Evolutionary conservation across 2,113 vertebrate species (phyloP).

Genomic region (Caracal caracal): DNA sequence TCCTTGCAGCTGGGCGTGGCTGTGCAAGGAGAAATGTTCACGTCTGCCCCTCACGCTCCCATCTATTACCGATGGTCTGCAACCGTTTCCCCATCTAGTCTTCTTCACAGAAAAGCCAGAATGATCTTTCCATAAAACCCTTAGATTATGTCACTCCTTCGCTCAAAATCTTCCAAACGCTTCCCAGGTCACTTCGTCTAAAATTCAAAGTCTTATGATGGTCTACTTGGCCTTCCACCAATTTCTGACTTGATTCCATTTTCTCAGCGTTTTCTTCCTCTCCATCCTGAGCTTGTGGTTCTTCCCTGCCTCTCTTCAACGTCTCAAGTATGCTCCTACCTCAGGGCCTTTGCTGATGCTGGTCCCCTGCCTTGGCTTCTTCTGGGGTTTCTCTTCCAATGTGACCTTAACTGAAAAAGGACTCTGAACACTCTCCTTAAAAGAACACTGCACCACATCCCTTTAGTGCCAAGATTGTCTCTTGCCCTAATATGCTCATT

Average conservation of each 20-base stretch:
- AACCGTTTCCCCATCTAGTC: neutral
- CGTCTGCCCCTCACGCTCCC: neutral
- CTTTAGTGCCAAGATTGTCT: neutral
- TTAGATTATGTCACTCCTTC: neutral
- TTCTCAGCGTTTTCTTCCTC: neutral
- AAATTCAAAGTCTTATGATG: neutral
- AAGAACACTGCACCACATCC: neutral
- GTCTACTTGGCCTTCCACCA: neutral
- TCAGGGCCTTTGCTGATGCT: neutral
- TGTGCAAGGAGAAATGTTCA: neutral
- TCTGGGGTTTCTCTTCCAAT: neutral
- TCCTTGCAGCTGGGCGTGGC: neutral
- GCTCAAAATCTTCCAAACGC: neutral
- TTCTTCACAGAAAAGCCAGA: neutral
- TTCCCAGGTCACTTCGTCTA: neutral
- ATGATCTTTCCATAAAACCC: neutral
- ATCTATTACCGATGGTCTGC: accelerated
- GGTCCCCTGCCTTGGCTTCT: neutral
- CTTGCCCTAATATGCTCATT: neutral
- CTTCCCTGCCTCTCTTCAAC: neutral
- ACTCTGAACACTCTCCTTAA: neutral
- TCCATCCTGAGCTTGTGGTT: neutral
- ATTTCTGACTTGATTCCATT: neutral
- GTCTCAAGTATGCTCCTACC: neutral
- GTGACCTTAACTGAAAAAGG: neutral